A percentile compares a stretch with the other conserved stretches of the same genome.
These are phyloP conservation scores for Agapetus fuscipes DNA, from an alignment of 2,888 invertebrate species.

Conservation along the genomic window DNA sequence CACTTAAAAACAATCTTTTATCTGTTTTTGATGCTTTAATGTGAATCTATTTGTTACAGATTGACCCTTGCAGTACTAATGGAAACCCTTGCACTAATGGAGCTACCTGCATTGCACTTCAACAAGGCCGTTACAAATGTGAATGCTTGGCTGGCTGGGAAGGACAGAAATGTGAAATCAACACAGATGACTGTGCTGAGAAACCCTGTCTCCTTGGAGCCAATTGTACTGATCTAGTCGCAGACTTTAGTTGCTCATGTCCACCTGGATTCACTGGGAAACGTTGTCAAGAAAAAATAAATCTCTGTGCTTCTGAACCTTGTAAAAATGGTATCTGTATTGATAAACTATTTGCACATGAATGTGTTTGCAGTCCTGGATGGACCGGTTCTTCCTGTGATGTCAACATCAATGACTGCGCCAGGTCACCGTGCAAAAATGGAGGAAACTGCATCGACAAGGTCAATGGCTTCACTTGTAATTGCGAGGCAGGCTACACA, in stretches of 20 bases:
- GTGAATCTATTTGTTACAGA: conserved; percentile 38
- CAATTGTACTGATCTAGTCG: conserved; percentile 88
- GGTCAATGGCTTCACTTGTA: conserved; percentile 75
- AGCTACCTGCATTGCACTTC: conserved; percentile 78
- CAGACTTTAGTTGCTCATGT: conserved; percentile 90
- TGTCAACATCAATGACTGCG: conserved; percentile 86
- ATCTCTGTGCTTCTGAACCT: conserved; percentile 81
- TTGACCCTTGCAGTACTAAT: conserved; percentile 81
- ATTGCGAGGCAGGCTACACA: conserved; percentile 89
- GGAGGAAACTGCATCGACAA: conserved; percentile 86
- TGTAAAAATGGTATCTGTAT: conserved; percentile 92
- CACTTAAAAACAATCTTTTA: not conserved
- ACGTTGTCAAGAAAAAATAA: conserved; percentile 90
- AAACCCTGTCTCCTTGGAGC: conserved; percentile 84
- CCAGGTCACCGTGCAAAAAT: conserved; percentile 80
- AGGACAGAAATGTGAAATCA: conserved; percentile 89
- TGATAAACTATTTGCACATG: conserved; percentile 76
- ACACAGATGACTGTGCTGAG: conserved; percentile 89
- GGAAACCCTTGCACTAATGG: conserved; percentile 89
- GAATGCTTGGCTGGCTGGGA: conserved; percentile 97
- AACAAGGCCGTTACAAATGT: conserved; percentile 89
- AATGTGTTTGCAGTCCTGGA: conserved; percentile 87
- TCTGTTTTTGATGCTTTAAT: not conserved
- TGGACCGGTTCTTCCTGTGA: conserved; percentile 85
- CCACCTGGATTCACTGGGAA: conserved; percentile 93